These are phyloP conservation scores for Napeogenes sylphis DNA, from an alignment of 2,888 invertebrate genomes.

Conservation along the genomic window DNA sequence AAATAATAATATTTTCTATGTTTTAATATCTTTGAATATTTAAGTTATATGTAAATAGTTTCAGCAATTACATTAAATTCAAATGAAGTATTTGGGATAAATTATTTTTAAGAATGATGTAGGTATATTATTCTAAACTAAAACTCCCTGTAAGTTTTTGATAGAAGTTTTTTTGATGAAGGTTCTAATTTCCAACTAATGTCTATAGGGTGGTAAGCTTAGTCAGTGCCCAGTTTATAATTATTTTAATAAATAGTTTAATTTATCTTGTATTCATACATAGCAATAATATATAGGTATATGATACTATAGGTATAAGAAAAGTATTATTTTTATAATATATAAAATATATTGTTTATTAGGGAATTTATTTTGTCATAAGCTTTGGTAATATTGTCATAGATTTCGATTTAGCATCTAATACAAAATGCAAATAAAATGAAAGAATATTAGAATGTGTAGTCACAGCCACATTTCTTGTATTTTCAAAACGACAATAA, in stretches of 20 bases:
- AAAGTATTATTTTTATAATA: conserved; percentile 21
- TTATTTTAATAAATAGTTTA: neutral
- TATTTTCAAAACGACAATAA: neutral
- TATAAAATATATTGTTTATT: conserved; percentile 16
- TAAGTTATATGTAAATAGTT: neutral
- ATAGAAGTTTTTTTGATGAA: conserved; percentile 11
- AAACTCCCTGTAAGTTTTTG: conserved; percentile 26
- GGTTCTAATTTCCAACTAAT: neutral
- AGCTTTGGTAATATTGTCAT: conserved; percentile 55
- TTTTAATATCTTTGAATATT: neutral
- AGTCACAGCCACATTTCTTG: conserved; percentile 29
- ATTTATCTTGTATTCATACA: neutral
- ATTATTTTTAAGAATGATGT: neutral
- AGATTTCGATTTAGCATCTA: conserved; percentile 38
- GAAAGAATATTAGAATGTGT: conserved; percentile 12
- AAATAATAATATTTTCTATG: neutral
- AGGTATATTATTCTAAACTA: neutral
- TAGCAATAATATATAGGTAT: conserved; percentile 2
- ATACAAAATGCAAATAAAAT: conserved; percentile 30
- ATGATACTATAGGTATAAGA: conserved; percentile 4
- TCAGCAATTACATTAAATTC: neutral
- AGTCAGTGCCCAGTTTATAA: neutral
- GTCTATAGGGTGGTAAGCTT: no score
- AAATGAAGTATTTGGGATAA: conserved; percentile 2
- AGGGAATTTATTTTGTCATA: conserved; percentile 37